Base-by-base conservation (phyloP, 2,888 invertebrate species). In the Mesochorus sp. region DNA sequence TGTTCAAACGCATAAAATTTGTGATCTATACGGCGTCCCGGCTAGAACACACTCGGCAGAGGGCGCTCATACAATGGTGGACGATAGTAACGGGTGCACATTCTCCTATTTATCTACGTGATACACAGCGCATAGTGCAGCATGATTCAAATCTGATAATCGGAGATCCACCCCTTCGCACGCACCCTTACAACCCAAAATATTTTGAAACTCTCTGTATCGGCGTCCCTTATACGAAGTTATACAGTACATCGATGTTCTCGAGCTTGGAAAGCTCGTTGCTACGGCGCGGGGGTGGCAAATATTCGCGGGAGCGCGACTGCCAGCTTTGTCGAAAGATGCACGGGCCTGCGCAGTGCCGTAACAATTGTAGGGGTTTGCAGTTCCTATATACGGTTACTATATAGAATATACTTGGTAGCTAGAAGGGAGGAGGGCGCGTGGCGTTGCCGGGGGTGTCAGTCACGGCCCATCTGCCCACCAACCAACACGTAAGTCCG, bases 401-500 rank as follows among this genome's bases (percentile, higher is more conserved):
- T 24, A 39, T 61, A 21, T 39, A 24, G 59, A 53, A 21, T 19
- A 31, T 47, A 47, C 19, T 10, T 12, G n/a, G 34, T 34, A 31
- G 31, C 14, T 6, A 24, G 10, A 42, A 31, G 39, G 51, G 83
- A 84, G 85, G 84, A 87, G 88, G 89, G 87, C 88, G 88, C 88
- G 87, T 88, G 88, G 86, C 82, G 84, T 82, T 86, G 85, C 85
- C 86, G 84, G 88, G 90, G 90, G 86, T 89, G 89, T 88, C 88
- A 91, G 90, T 91, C 90, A 89, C 89, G 90, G 90, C 88, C 89
- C 86, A 89, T 87, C 90, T 86, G 89, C 88, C 88, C 87, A 88
- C 83, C 88, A 88, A 85, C 86, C 86, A 89, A 84, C 89, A 91
- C 89, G 90, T 90, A 90, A 90, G 90, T 90, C 83, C 79, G 83